Base-by-base conservation (phyloP, 2,888 invertebrate species). In the Torymus aiolomorphi region DNA sequence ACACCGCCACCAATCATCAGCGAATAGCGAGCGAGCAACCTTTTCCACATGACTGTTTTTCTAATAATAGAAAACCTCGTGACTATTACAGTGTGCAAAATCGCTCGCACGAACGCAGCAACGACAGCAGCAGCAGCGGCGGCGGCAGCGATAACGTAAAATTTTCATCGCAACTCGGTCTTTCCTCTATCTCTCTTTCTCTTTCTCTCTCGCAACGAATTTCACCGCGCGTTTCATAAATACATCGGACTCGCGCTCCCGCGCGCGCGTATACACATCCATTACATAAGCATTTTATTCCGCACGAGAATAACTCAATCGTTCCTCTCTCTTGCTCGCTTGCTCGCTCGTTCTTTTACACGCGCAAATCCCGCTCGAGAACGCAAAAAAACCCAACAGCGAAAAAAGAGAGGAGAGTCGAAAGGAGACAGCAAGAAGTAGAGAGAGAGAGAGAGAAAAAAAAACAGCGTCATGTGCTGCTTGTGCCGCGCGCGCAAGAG, bases 271-370 rank as follows among this genome's bases (percentile, higher is more conserved):
- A 5, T n/a, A 20, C 20, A 54, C 59, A 49, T 52, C n/a, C 62
- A 65, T 78, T 78, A 66, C 77, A 24, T 72, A 78, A 78, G 62
- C 62, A 11, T 66, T 66, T 66, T 51, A 65, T 71, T 66, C 57
- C 70, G 42, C 8, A 49, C 77, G 66, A 61, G 72, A 66, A 52
- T 61, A 59, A 52, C 71, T 71, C 71, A 57, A 71, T 77, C 42
- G 42, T 42, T 1, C 56, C 67, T 12, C 76, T 20, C 67, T 12
- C 76, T 49, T 11, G 66, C 61, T 16, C n/a, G 13, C 76, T 20
- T 61, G 5, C 76, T 49, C n/a, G 66, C 61, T 16, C n/a, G 13
- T 11, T 14, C 18, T 11, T 24, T n/a, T 42, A 57, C 56, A 24
- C n/a, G 63, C 54, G 51, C 24, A 54, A 54, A 67, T 8, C 10